A percentile compares a stretch with the other conserved stretches of the same genome.
phyloP scores from a whole-genome alignment of 2,888 invertebrate genomes.

The Crossocerus cetratus region DNA sequence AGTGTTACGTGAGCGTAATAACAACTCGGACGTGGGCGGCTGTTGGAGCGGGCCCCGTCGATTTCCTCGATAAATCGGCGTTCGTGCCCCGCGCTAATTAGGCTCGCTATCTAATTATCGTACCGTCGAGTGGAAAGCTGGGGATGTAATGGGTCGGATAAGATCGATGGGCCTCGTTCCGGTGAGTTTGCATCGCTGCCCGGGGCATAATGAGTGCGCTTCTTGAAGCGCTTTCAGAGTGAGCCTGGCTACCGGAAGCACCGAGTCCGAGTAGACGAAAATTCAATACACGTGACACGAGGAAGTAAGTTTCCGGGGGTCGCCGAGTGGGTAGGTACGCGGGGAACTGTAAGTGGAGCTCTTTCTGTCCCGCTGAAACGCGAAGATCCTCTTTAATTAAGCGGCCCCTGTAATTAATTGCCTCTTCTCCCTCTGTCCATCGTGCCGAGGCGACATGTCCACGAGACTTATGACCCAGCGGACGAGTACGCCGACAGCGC shows the following conservation, averaged over 20 bases:
- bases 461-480: constrained; percentile 45
- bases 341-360: constrained; percentile 38
- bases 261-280: constrained; percentile 24
- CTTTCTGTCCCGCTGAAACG: constrained; percentile 36
- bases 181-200: neutral
- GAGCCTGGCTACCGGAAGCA: neutral
- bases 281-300: constrained; percentile 27
- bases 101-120: constrained; percentile 25
- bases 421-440: constrained; percentile 37
- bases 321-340: neutral
- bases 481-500: constrained; percentile 20
- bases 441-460: constrained; percentile 33
- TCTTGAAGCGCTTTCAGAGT: neutral
- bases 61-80: constrained; percentile 1
- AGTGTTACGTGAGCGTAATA: neutral
- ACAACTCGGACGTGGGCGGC: neutral
- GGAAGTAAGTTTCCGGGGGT: constrained; percentile 20
- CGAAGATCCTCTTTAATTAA: constrained; percentile 57
- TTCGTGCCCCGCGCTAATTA: constrained; percentile 20
- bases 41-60: neutral
- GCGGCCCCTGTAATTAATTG: constrained; percentile 55
- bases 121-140: neutral
- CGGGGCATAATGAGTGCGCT: neutral
- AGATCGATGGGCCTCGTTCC: constrained; percentile 1
- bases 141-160: neutral